phyloP scores from a whole-genome alignment of 2,113 vertebrate genomes.

The Onychorhynchus coronatus region DNA sequence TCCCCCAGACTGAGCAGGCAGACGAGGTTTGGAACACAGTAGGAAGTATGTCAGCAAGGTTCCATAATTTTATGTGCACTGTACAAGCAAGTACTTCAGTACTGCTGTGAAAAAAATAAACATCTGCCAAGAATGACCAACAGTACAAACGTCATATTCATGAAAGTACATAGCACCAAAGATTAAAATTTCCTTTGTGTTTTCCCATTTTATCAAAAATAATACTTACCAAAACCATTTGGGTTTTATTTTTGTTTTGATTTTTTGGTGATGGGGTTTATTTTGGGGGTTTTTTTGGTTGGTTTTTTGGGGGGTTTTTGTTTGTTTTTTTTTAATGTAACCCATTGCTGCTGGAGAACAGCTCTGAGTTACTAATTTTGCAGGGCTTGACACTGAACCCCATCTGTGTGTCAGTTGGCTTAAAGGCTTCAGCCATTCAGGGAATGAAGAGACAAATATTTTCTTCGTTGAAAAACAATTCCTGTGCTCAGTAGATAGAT shows the following conservation, averaged over 20 bases:
- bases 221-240: background rate
- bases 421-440: background rate
- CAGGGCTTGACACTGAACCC: background rate
- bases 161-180: background rate
- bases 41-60: background rate
- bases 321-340: background rate
- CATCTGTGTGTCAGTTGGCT: background rate
- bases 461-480: background rate
- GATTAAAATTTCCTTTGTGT: background rate
- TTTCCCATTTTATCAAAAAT: background rate
- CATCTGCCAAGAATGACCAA: background rate
- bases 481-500: background rate
- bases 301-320: too few relatives aligned
- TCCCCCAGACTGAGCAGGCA: background rate
- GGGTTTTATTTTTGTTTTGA: background rate
- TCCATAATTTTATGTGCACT: background rate
- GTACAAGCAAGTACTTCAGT: background rate
- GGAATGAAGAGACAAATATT: background rate
- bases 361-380: background rate
- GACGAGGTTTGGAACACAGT: background rate
- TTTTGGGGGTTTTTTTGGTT: background rate
- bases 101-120: background rate
- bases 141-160: background rate
- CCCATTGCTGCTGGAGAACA: background rate
- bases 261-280: background rate